phyloP scores from a whole-genome alignment of 1,140 invertebrate species.

The Drosophila bocqueti region DNA sequence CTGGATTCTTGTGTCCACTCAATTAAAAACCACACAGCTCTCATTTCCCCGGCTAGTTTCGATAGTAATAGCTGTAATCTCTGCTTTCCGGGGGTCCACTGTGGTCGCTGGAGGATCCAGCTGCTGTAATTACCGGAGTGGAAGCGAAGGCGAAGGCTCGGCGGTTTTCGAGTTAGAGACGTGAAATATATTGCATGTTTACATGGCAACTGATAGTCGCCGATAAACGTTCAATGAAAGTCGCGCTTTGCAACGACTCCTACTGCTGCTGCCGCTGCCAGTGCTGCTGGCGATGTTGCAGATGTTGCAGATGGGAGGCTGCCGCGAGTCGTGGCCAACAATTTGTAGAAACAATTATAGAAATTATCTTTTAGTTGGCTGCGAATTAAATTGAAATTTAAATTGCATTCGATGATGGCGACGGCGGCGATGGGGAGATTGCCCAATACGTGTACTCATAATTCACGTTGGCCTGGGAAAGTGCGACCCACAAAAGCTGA shows the following conservation, averaged over 20 bases:
- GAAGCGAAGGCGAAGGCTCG: slow-evolving; percentile 17
- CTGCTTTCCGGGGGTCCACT: slow-evolving; percentile 26
- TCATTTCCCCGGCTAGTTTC: neutral
- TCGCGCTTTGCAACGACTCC: slow-evolving; percentile 29
- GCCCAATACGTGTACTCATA: slow-evolving; percentile 40
- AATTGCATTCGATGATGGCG: slow-evolving; percentile 68
- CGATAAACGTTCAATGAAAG: slow-evolving; percentile 83
- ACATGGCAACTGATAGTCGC: slow-evolving; percentile 80
- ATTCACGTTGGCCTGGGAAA: slow-evolving; percentile 48
- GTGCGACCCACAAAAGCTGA: slow-evolving; percentile 51
- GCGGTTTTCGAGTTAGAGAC: slow-evolving; percentile 52
- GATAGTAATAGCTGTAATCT: slow-evolving; percentile 12
- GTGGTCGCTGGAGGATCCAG: slow-evolving; percentile 38
- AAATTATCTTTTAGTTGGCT: slow-evolving; percentile 78
- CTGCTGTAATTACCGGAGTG: slow-evolving; percentile 48
- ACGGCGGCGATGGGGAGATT: slow-evolving; percentile 36
- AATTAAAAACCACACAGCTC: neutral
- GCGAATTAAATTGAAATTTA: slow-evolving; percentile 83
- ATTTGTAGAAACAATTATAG: slow-evolving; percentile 83
- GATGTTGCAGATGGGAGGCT: slow-evolving; percentile 32
- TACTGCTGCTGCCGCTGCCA: slow-evolving; percentile 19
- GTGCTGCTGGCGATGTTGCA: slow-evolving; percentile 5
- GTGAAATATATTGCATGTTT: slow-evolving; percentile 83
- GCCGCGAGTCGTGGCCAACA: slow-evolving; percentile 70
- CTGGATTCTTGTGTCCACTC: neutral